Conservation (phyloP, 2,797 vertebrate genomes). For the Spondyliosoma cantharus region DNA sequence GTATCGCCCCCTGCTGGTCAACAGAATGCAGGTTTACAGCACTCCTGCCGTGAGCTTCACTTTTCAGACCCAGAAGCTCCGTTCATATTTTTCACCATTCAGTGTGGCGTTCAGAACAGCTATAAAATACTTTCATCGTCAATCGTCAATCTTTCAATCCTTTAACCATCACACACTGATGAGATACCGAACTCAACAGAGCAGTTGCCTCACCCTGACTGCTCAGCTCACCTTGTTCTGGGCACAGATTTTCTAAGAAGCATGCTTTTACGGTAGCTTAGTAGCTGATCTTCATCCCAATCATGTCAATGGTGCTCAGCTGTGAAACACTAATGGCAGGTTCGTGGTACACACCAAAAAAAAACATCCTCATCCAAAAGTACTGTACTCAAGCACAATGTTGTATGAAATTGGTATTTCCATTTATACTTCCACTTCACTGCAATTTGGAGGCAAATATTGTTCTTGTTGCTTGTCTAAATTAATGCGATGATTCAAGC, state of each 20-base stretch:
- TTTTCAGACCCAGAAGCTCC: too few relatives aligned
- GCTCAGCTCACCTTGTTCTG: not conserved
- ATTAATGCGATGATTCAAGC: too few relatives aligned
- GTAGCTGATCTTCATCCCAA: not conserved
- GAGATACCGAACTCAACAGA: not conserved
- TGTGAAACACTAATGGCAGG: not conserved
- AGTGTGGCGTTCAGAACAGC: too few relatives aligned
- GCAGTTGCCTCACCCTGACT: not conserved
- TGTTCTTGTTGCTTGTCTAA: too few relatives aligned
- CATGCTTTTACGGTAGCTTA: not conserved
- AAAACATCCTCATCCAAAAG: slow-evolving; percentile 3
- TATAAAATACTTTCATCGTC: not conserved
- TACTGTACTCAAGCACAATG: not conserved
- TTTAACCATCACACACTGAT: not conserved
- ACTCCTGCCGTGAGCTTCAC: too few relatives aligned
- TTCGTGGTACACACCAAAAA: not conserved
- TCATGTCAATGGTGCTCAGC: not conserved
- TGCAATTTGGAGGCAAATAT: too few relatives aligned
- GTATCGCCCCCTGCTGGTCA: too few relatives aligned
- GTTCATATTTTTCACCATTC: too few relatives aligned
- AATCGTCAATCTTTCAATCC: not conserved
- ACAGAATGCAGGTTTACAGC: too few relatives aligned
- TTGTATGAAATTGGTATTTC: too few relatives aligned
- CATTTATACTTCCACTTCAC: too few relatives aligned
- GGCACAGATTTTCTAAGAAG: not conserved